A percentile compares a stretch with the other conserved stretches of the same genome.
These are phyloP conservation scores for Sipha maydis DNA, from an alignment of 2,888 invertebrate genomes.

Conservation along the genomic window DNA sequence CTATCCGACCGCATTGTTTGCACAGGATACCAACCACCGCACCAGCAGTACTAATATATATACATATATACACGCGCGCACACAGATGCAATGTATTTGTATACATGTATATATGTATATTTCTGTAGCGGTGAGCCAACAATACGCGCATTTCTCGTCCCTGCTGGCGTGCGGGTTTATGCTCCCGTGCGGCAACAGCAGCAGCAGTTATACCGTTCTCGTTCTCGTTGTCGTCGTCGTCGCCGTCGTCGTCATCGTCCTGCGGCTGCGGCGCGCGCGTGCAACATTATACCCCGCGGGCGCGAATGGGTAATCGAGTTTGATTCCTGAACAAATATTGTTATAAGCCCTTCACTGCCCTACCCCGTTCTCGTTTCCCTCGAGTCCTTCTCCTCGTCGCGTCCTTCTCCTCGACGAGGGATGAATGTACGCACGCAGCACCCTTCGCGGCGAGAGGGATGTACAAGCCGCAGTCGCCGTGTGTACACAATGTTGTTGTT, in stretches of 20 bases:
- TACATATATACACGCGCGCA: neutral
- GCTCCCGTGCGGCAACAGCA: neutral
- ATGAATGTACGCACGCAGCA: neutral
- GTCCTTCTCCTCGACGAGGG: constrained; percentile 17
- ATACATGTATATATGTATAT: constrained; percentile 5
- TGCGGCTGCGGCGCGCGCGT: constrained; percentile 57
- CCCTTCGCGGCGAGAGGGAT: neutral
- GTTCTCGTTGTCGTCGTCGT: neutral
- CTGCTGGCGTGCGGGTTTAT: constrained; percentile 7
- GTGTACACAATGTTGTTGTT: constrained; percentile 43
- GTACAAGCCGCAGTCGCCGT: neutral
- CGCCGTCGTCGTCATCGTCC: neutral
- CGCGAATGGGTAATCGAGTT: constrained; percentile 63
- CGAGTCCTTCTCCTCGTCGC: constrained; percentile 26
- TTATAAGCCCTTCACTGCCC: constrained; percentile 65
- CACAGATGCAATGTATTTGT: neutral
- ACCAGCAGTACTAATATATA: neutral
- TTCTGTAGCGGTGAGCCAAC: constrained; percentile 33
- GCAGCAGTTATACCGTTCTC: neutral
- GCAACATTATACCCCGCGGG: constrained; percentile 49
- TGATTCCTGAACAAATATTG: constrained; percentile 65
- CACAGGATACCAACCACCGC: constrained; percentile 33
- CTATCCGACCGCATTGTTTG: constrained; percentile 52
- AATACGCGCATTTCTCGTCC: constrained; percentile 1
- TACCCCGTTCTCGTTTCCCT: neutral